Base-by-base conservation (phyloP, 2,113 vertebrate species). In the Jacana jacana region DNA sequence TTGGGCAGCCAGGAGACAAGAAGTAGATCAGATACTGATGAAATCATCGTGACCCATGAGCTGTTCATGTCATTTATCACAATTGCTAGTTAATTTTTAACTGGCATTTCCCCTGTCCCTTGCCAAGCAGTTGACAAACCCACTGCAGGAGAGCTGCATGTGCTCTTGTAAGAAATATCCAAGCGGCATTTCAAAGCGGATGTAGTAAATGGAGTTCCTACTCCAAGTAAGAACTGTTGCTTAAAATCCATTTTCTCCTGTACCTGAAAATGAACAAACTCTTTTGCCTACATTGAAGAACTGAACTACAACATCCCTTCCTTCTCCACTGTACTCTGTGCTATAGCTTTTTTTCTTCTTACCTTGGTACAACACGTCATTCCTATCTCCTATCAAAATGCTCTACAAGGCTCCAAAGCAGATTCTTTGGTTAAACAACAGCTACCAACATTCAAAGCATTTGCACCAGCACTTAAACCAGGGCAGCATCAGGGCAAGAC, bases 61-160 rank as follows among this genome's bases (percentile, higher is more conserved):
- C 57, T 68, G 27, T 46, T 94, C 7, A 1, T 55, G 70, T 15
- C 49, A 66, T 72, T 91, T 85, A 68, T 85, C 75, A 68, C 33
- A 73, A 33, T 8, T 80, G 49, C 58, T 83, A 65, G 66, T 57
- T 69, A 88, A 86, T 65, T 76, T 88, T 86, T 83, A 90, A 80
- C 35, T 61, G 33, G 23, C 46, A 54, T 44, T 77, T 85, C 11
- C 35, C 40, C 48, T 25, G 6, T n/a, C 4, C 24, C n/a, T 79
- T 75, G 79, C 82, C 65, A 87, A 89, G 51, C 73, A 54, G 13
- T 55, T 76, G 66, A 42, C 88, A 92, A 71, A 86, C 63, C 51
- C 35, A 2, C 33, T 57, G 66, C 58, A 72, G 58, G 82, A 35
- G 27, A 60, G 49, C 52, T 0, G 1, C 19, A 2, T 3, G 23